Conservation (phyloP, 2,888 invertebrate genomes). For the Cerastoderma edule region DNA sequence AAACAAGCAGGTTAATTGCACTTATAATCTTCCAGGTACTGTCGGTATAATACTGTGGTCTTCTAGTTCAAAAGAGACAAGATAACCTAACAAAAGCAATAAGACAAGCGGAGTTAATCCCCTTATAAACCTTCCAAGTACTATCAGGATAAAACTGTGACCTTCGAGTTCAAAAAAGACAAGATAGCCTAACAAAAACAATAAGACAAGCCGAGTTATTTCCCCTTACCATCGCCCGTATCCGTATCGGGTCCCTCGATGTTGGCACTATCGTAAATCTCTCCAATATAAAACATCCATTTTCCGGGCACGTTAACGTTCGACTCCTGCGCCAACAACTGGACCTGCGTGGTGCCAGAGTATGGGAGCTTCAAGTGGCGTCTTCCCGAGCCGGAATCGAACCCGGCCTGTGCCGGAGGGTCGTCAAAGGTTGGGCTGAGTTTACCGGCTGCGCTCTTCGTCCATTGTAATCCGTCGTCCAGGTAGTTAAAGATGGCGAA, state of each 20-base stretch:
- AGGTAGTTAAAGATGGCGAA: slow-evolving; percentile 95
- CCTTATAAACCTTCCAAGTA: too few relatives aligned
- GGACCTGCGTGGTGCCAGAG: slow-evolving; percentile 94
- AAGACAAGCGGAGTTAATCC: too few relatives aligned
- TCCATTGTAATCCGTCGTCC: slow-evolving; percentile 94
- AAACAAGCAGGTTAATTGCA: too few relatives aligned
- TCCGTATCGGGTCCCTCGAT: slow-evolving; percentile 88
- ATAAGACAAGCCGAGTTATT: too few relatives aligned
- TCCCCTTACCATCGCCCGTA: slow-evolving; percentile 68
- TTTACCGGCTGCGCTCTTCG: slow-evolving; percentile 90
- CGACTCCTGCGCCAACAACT: slow-evolving; percentile 88
- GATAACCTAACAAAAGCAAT: too few relatives aligned
- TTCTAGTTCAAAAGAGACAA: too few relatives aligned
- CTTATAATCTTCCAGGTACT: too few relatives aligned
- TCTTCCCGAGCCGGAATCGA: slow-evolving; percentile 93
- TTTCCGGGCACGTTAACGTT: slow-evolving; percentile 93
- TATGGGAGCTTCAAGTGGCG: slow-evolving; percentile 89
- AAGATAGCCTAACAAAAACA: too few relatives aligned
- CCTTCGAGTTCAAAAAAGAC: too few relatives aligned
- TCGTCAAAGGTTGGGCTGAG: slow-evolving; percentile 90
- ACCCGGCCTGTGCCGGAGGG: slow-evolving; percentile 96
- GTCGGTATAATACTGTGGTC: too few relatives aligned
- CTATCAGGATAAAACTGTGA: too few relatives aligned
- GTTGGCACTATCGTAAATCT: slow-evolving; percentile 86
- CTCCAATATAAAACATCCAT: slow-evolving; percentile 94